Evolutionary conservation across 2,888 invertebrate species (phyloP), one percentile per base, ranked within the genome.

Genomic region (Lithophane ornitopus): DNA sequence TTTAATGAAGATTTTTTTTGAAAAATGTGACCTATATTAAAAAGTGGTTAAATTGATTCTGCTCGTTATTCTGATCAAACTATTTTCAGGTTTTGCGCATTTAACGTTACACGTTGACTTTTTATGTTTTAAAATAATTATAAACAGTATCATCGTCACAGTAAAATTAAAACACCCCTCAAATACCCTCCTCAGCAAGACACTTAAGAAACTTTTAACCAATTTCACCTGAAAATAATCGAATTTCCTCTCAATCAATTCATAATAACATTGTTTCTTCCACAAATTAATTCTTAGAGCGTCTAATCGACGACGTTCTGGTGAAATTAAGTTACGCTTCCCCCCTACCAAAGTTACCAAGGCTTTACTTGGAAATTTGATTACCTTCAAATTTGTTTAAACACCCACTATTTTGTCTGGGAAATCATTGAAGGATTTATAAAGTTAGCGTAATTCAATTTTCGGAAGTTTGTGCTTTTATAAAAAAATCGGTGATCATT

Each of bases 291-390:
- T 83, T 87, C 56, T 70, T 54, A 63, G 75, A 73, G 69, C 66
- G 67, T 78, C 74, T 87, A 87, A 88, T 90, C 86, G 85, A 78
- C 81, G 78, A 78, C 81, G 78, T 54, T 76, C 75, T 69, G 78
- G 80, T 78, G 65, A 84, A 90, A 89, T 89, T 82, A 84, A 88
- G 84, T 89, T 87, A 88, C 83, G 52, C 34, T 63, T 52, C 22
- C 81, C 76, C 63, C 26, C 63, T 67, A 70, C 71, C 58, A 19
- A 82, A 84, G 74, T 85, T 85, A 69, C 61, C 14, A 61, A 41
- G 75, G 66, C n/a, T 19, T 71, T 74, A 63, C 28, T 58, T 26
- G 16, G 19, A 70, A 82, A 81, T 72, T 81, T 77, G 49, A 82
- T 86, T 86, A 71, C 71, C 46, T 62, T 54, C 39, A 62, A 76